phyloP scores from a whole-genome alignment of 1,140 invertebrate genomes.

The Aphelenchoides avenae region DNA sequence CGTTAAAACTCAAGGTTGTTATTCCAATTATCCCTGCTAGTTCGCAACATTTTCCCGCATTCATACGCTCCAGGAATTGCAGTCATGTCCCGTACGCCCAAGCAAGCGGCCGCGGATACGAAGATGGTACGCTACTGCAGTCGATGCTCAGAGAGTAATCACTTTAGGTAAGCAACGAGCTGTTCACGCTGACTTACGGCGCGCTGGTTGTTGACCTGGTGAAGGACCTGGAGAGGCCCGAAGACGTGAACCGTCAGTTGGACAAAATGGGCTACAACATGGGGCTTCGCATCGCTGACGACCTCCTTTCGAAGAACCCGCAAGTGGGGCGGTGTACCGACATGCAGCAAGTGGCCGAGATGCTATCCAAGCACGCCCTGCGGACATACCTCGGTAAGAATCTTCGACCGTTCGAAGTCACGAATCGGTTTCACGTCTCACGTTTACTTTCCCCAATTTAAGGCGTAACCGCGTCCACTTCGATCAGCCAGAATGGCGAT shows the following conservation, averaged over 20 bases:
- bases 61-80: too few relatives aligned
- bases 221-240: constrained; percentile 93
- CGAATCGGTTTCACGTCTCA: constrained; percentile 65
- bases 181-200: constrained; percentile 95
- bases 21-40: too few relatives aligned
- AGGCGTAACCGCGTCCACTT: constrained; percentile 76
- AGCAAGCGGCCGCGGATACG: constrained; percentile 4
- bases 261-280: constrained; percentile 79
- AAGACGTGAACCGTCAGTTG: constrained; percentile 70
- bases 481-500: constrained; percentile 66
- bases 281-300: constrained; percentile 92
- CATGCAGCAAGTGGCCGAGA: constrained; percentile 92
- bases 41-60: too few relatives aligned
- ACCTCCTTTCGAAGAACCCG: constrained; percentile 83
- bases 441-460: too few relatives aligned
- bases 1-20: too few relatives aligned
- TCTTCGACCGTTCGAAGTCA: constrained; percentile 44
- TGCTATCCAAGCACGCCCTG: constrained; percentile 71
- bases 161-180: constrained; percentile 65
- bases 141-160: neutral
- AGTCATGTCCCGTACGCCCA: constrained; percentile 8
- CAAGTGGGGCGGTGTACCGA: constrained; percentile 83
- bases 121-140: constrained; percentile 8
- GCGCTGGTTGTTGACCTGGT: constrained; percentile 90
- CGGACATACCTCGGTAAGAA: constrained; percentile 50